Evolutionary conservation across 1,140 invertebrate genomes (phyloP).

Genomic region (Argopecten irradians): DNA sequence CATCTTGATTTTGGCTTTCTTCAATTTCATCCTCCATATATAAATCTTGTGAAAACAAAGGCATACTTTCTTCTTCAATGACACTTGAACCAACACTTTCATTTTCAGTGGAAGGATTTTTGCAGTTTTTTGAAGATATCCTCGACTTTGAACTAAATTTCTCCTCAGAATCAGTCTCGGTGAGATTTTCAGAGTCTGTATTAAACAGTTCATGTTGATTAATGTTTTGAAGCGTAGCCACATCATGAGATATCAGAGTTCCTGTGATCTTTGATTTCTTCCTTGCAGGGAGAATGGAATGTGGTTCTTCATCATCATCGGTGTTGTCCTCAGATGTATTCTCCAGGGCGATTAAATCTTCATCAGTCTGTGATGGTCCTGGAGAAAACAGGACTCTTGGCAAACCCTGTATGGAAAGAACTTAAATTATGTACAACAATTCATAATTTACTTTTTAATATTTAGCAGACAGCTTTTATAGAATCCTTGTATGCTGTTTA

Average conservation of each 20-base stretch:
- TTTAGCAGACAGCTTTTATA: no score
- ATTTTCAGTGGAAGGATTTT: not conserved
- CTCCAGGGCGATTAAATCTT: not conserved
- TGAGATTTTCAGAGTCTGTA: not conserved
- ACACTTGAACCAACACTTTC: not conserved
- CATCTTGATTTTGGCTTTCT: not conserved
- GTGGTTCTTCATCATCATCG: not conserved
- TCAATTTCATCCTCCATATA: not conserved
- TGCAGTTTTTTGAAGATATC: not conserved
- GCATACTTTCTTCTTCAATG: not conserved
- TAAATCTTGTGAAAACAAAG: slow-evolving; percentile 41
- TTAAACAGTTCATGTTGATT: not conserved
- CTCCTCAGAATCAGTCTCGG: not conserved
- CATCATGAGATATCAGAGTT: not conserved
- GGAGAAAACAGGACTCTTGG: slow-evolving; percentile 48
- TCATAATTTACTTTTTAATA: no score
- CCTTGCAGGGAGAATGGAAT: not conserved
- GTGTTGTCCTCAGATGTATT: slow-evolving; percentile 1
- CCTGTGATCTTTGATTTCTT: not conserved
- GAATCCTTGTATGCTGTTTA: no score
- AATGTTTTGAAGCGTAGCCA: not conserved
- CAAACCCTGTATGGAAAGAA: slow-evolving; percentile 49
- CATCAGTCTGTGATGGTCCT: slow-evolving; percentile 21
- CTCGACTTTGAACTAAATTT: not conserved
- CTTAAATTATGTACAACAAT: no score